Conservation (phyloP, 2,888 invertebrate genomes). For the Yponomeuta malinellus region DNA sequence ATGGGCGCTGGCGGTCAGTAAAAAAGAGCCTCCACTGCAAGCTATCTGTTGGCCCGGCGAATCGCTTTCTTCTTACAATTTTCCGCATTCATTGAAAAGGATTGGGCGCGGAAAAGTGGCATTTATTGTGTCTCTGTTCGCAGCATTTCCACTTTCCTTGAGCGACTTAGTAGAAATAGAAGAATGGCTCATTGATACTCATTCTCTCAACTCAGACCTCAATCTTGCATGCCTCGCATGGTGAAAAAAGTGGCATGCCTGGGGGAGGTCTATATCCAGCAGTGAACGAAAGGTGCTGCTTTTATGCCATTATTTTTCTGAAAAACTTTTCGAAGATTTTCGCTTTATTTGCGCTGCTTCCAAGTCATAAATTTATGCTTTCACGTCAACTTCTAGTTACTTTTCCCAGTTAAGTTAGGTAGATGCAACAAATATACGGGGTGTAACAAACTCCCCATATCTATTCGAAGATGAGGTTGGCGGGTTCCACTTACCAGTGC, state of each 20-base stretch:
- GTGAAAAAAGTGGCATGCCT: neutral
- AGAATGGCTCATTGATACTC: neutral
- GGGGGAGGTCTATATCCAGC: neutral
- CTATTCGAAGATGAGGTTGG: no score
- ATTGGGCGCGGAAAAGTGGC: conserved; percentile 11
- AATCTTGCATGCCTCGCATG: no score
- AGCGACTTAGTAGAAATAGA: neutral
- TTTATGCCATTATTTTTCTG: no score
- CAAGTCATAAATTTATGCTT: no score
- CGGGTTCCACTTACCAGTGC: no score
- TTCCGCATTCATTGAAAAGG: conserved; percentile 4
- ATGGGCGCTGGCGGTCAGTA: conserved; percentile 17
- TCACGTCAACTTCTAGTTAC: no score
- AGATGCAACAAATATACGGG: no score
- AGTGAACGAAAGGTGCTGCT: no score
- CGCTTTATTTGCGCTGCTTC: no score
- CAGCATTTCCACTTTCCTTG: neutral
- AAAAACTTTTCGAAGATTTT: no score
- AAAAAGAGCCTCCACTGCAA: conserved; percentile 18
- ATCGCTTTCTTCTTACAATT: conserved; percentile 19
- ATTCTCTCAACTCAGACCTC: conserved; percentile 19
- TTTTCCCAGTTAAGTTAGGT: no score
- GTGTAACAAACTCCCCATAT: no score
- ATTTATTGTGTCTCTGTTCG: conserved; percentile 10
- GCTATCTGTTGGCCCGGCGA: conserved; percentile 15